These are phyloP conservation scores for Drosophila bipectinata DNA, from an alignment of 1,140 invertebrate species.

Conservation along the genomic window DNA sequence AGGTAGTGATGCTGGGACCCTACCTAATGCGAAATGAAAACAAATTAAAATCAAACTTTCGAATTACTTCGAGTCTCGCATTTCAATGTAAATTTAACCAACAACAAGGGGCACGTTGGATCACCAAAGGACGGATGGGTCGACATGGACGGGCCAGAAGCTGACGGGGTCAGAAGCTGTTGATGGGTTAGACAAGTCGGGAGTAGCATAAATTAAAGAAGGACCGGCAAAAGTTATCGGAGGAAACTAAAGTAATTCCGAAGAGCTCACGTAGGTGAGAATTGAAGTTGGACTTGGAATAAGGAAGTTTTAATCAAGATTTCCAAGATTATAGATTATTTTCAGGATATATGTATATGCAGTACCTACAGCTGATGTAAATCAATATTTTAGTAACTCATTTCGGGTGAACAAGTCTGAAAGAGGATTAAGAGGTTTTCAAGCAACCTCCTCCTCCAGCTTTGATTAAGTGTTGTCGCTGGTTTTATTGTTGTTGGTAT, in stretches of 20 bases:
- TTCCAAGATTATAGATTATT: not conserved
- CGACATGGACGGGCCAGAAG: not conserved
- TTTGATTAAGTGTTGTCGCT: constrained; percentile 64
- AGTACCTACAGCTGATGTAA: not conserved
- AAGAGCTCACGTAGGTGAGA: constrained; percentile 5
- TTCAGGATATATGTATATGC: too few relatives aligned
- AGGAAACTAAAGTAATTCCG: constrained; percentile 23
- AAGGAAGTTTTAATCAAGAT: not conserved
- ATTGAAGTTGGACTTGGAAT: not conserved
- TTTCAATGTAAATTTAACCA: constrained; percentile 82
- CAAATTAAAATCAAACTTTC: constrained; percentile 84
- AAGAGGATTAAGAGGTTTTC: constrained; percentile 45
- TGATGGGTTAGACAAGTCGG: constrained; percentile 19
- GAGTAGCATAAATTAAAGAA: constrained; percentile 41
- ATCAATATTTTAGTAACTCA: constrained; percentile 40
- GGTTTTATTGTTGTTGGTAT: constrained; percentile 51
- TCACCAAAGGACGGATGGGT: constrained; percentile 1
- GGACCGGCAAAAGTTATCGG: constrained; percentile 9
- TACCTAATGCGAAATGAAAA: constrained; percentile 83
- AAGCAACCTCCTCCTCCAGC: constrained; percentile 21
- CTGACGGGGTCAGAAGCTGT: constrained; percentile 30
- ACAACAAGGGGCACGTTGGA: constrained; percentile 57
- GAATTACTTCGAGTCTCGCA: constrained; percentile 83
- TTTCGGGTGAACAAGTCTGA: constrained; percentile 15
- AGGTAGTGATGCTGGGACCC: constrained; percentile 21